Conservation (phyloP, 2,888 invertebrate genomes). For the Cataglyphis altisquamis region DNA sequence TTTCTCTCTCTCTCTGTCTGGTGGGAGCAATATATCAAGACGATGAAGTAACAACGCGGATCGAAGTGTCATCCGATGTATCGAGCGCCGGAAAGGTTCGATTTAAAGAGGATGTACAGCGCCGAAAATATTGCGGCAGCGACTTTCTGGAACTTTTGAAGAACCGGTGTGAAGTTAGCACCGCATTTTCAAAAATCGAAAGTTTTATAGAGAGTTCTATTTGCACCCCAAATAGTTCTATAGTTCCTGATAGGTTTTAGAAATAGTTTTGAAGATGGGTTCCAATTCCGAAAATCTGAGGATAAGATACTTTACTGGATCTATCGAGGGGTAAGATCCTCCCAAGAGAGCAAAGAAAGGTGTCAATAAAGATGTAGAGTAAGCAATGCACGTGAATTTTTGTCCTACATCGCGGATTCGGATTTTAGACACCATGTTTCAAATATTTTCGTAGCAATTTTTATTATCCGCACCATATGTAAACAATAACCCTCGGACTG, state of each 20-base stretch:
- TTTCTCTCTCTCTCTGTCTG: neutral
- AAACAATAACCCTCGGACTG: neutral
- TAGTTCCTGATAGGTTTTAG: too few relatives aligned
- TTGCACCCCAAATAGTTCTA: too few relatives aligned
- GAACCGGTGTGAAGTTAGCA: too few relatives aligned
- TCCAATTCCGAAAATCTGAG: conserved; percentile 9
- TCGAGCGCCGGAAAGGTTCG: conserved; percentile 20
- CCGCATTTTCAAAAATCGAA: too few relatives aligned
- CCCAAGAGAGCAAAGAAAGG: neutral
- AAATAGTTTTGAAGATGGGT: neutral
- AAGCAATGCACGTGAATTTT: neutral
- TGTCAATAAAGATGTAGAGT: neutral
- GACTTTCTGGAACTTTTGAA: neutral
- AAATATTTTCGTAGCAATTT: neutral
- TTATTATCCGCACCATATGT: neutral
- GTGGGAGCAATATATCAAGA: neutral
- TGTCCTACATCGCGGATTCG: neutral
- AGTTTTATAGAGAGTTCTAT: too few relatives aligned
- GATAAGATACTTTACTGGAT: neutral
- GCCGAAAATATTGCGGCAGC: neutral
- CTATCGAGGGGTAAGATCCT: neutral
- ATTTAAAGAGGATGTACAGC: conserved; percentile 38
- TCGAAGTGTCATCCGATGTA: conserved; percentile 34
- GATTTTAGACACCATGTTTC: neutral
- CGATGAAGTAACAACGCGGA: conserved; percentile 13